Base-by-base conservation (phyloP, 2,797 vertebrate genomes). In the Rallus crepitans region DNA sequence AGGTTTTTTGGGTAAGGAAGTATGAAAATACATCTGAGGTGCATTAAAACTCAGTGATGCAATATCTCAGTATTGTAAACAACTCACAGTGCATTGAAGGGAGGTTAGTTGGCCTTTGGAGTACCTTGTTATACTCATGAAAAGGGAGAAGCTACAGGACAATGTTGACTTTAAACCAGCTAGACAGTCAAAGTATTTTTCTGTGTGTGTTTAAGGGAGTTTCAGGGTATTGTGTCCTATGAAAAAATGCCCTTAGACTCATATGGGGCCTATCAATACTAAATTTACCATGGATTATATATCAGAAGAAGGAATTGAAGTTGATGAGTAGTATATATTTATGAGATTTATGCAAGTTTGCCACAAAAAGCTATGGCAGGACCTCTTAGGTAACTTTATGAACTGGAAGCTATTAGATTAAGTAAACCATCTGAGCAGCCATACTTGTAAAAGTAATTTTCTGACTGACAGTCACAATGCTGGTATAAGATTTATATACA, bases 301-400 rank as follows among this genome's bases (percentile, higher is more conserved):
- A 35, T 89, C 66, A 63, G n/a, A 18, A 92, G 17, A 68, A 94
- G 16, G 23, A 71, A 91, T 72, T 89, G 77, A 69, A 86, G 33
- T 60, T 94, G 42, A 91, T 73, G 89, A 92, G 13, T 25, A 45
- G 7, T 59, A 66, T 65, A 37, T 73, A 82, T 95, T 95, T 90
- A 75, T 45, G 68, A 33, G n/a, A 60, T 66, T 90, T 80, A 68
- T 48, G 52, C 1, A 84, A 79, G 59, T 57, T 87, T 75, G 80
- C 64, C 37, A 79, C 5, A 13, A 92, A 89, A 93, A 33, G 27
- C 86, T 79, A 59, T 31, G 18, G 35, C 23, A 94, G 48, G 25
- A 93, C 59, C 48, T 86, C 66, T 89, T 59, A 93, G 93, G 42
- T 60, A 91, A 94, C n/a, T 94, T 95, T 56, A 83, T 89, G 40